These are phyloP conservation scores for Nasonia oneida DNA, from an alignment of 2,888 invertebrate genomes.

Conservation along the genomic window DNA sequence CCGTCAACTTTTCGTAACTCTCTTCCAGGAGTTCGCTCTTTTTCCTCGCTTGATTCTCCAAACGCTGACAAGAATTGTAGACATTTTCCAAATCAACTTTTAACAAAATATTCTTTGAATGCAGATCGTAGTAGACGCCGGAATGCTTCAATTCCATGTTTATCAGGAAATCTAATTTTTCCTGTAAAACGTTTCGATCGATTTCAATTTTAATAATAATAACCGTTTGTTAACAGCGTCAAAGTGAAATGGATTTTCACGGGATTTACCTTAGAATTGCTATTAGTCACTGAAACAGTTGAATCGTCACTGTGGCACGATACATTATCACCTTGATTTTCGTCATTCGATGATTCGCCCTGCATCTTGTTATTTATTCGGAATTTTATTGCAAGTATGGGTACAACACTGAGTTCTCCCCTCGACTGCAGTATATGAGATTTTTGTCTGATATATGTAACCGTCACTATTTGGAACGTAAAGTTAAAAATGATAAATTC, in stretches of 20 bases:
- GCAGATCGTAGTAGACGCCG: constrained; percentile 44
- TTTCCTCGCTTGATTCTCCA: constrained; percentile 47
- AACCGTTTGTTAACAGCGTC: too few species aligned
- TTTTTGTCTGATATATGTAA: not conserved
- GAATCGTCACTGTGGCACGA: constrained; percentile 56
- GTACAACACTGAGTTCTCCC: too few species aligned
- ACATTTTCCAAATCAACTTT: constrained; percentile 60
- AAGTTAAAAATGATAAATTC: not conserved
- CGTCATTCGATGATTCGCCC: constrained; percentile 16
- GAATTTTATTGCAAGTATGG: not conserved
- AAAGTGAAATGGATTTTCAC: too few species aligned
- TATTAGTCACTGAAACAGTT: not conserved
- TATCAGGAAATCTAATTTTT: constrained; percentile 41
- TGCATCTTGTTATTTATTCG: constrained; percentile 25
- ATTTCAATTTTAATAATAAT: too few species aligned
- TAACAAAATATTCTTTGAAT: constrained; percentile 44
- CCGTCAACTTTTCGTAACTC: constrained; percentile 40
- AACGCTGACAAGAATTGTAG: constrained; percentile 48
- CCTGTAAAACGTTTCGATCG: constrained; percentile 11
- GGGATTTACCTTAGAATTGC: constrained; percentile 31
- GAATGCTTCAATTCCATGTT: constrained; percentile 55
- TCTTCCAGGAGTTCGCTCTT: constrained; percentile 56
- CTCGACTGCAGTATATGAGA: too few species aligned
- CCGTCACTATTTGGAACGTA: not conserved
- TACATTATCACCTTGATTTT: constrained; percentile 24